Percentiles rank a stretch among this genome's conserved stretches.
Evolutionary conservation across 2,888 invertebrate species (phyloP).

Genomic region (Apamea monoglypha): DNA sequence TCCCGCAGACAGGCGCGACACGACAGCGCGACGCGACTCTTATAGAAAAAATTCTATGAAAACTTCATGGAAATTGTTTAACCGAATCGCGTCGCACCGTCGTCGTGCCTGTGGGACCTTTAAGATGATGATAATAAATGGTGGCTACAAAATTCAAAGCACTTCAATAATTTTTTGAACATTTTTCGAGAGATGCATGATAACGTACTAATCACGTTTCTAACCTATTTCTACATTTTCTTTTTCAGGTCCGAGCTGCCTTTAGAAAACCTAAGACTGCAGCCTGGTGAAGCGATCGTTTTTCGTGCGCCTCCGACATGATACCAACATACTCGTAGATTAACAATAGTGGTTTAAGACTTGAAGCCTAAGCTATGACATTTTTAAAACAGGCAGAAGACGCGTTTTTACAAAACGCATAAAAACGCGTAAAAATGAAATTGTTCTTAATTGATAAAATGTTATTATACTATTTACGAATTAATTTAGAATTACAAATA

Average conservation of each 20-base stretch:
- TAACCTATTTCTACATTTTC: background rate
- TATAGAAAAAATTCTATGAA: background rate
- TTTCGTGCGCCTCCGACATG: slow-evolving; percentile 68
- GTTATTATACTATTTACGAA: too few species aligned
- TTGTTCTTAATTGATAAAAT: too few species aligned
- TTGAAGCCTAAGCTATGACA: background rate
- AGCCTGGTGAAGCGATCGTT: slow-evolving; percentile 76
- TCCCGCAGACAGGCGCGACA: too few species aligned
- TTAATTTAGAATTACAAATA: too few species aligned
- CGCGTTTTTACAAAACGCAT: too few species aligned
- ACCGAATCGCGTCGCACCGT: too few species aligned
- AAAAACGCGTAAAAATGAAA: too few species aligned
- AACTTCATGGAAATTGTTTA: background rate
- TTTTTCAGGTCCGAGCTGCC: slow-evolving; percentile 69
- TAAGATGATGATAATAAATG: background rate
- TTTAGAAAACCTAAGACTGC: slow-evolving; percentile 67
- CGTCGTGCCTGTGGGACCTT: too few species aligned
- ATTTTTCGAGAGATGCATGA: background rate
- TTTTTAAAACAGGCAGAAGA: background rate
- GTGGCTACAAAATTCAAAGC: background rate
- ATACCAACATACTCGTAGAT: background rate
- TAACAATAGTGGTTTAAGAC: background rate
- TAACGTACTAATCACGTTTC: background rate
- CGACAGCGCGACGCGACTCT: background rate
- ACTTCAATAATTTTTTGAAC: too few species aligned